Conservation (phyloP, 2,888 invertebrate genomes). For the Dicroscelio sp. region DNA sequence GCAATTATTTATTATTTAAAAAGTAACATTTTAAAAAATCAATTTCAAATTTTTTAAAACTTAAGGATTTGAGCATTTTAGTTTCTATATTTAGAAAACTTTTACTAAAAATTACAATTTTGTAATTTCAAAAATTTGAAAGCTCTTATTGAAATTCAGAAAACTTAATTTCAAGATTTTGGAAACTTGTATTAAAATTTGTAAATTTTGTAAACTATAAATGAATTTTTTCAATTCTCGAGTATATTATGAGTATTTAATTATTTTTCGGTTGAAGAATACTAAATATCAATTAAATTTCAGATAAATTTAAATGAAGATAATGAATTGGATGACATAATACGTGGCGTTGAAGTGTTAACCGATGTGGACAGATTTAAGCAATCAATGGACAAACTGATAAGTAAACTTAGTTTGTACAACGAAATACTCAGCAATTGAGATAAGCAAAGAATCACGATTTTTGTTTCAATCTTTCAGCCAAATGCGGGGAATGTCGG, state of each 20-base stretch:
- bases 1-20: too few species aligned
- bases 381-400: slow-evolving; percentile 89
- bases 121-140: neutral
- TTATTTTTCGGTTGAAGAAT: neutral
- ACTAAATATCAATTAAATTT: neutral
- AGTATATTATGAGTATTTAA: neutral
- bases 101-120: neutral
- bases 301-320: slow-evolving; percentile 90
- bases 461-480: slow-evolving; percentile 78
- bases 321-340: slow-evolving; percentile 90
- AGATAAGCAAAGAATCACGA: neutral
- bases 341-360: slow-evolving; percentile 89
- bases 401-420: slow-evolving; percentile 86
- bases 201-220: neutral
- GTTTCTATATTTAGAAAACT: too few species aligned
- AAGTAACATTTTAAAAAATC: too few species aligned
- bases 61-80: too few species aligned
- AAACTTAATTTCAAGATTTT: too few species aligned
- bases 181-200: slow-evolving; percentile 19
- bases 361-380: slow-evolving; percentile 91
- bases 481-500: slow-evolving; percentile 89
- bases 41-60: too few species aligned
- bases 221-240: neutral
- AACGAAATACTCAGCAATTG: neutral
- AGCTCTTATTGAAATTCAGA: too few species aligned